Percentiles rank a stretch among this genome's conserved stretches.
Evolutionary conservation across 2,797 vertebrate genomes (phyloP).

Genomic region (Darevskia mixta): DNA sequence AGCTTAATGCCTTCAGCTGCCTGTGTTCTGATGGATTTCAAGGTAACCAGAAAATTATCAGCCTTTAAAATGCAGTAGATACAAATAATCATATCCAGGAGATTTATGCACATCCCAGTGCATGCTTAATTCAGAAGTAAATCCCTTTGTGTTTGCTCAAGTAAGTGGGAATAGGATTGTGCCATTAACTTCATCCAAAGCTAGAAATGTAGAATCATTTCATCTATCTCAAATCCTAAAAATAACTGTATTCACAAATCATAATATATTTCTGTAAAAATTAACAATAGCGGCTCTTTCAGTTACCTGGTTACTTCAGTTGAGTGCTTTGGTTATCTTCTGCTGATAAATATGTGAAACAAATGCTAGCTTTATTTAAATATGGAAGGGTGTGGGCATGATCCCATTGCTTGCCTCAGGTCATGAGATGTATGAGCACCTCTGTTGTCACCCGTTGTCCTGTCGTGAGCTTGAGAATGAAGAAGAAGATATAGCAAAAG

Average conservation of each 20-base stretch:
- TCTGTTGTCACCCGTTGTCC: background rate
- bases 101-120: background rate
- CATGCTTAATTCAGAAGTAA: background rate
- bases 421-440: background rate
- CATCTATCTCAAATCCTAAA: background rate
- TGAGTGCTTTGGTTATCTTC: background rate
- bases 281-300: background rate
- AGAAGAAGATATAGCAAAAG: background rate
- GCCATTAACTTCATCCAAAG: background rate
- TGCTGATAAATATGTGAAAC: background rate
- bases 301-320: background rate
- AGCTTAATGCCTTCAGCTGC: slow-evolving; percentile 83
- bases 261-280: background rate
- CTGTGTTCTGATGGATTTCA: slow-evolving; percentile 81
- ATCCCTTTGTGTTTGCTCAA: background rate
- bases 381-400: background rate
- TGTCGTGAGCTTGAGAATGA: background rate
- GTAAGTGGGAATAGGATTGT: background rate
- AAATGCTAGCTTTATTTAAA: background rate
- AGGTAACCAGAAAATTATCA: slow-evolving; percentile 73
- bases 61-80: background rate
- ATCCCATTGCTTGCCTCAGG: background rate
- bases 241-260: background rate
- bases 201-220: background rate
- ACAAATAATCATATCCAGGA: background rate